Base-by-base conservation (phyloP, 2,797 vertebrate species). In the Lateolabrax maculatus region DNA sequence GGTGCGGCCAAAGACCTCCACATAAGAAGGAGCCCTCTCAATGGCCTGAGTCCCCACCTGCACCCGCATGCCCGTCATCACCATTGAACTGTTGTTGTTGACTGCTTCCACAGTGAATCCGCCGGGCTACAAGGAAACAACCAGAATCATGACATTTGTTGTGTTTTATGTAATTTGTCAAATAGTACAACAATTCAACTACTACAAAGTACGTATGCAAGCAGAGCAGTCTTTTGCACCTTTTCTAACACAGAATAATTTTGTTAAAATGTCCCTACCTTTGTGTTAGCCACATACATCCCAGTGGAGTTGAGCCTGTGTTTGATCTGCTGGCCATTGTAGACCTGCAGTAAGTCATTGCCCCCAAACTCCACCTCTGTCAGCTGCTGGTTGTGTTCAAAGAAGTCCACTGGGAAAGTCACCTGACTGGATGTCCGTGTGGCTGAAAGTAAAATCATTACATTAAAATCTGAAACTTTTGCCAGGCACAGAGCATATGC, bases 261-360 rank as follows among this genome's bases (percentile, higher is more conserved):
- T 27, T 31, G 31, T 67, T 31, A 31, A 71, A 58, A 70, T 13
- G 4, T 39, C 3, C 56, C 6, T 92, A 99, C 98, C 97, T 99
- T 99, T 2, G 98, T 99, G 95, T 97, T 99, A 81, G 98, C 98
- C 90, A 99, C 98, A 43, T 99, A 99, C 98, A 99, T 99, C 94
- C 98, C 98, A 0, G 98, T 98, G 77, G 98, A 99, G 79, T 99
- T 99, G 78, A 99, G 97, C 2, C 98, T 95, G 91, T 99, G 98
- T 93, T 99, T 99, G 79, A 99, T 99, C 94, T 99, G 98, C 85
- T 99, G 98, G 49, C 97, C 98, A 0, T 99, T 99, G 90, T 99
- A 99, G 71, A 99, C 97, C 91, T 99, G 98, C 65, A 99, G 93
- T 77, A 99, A 96, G 87, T 99, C 98, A 4, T 99, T 99, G 39